Percentiles rank a stretch among this genome's conserved stretches.
Evolutionary conservation across 2,888 invertebrate species (phyloP).

Genomic region (Volucella inflata): DNA sequence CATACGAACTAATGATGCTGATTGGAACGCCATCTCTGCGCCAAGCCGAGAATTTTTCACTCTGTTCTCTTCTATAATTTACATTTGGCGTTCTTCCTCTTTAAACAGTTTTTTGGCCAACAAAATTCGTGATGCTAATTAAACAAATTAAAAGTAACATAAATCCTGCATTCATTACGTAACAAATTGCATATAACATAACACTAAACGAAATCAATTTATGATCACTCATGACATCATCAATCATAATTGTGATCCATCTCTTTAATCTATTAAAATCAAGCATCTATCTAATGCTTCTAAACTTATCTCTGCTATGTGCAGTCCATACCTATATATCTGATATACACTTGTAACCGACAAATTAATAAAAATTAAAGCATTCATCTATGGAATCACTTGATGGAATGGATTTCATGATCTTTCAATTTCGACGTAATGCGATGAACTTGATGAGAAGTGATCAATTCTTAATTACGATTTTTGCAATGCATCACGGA

Average conservation of each 20-base stretch:
- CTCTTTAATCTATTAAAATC: slow-evolving; percentile 16
- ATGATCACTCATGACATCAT: slow-evolving; percentile 21
- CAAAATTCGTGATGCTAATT: too few relatives aligned
- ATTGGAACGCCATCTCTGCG: too few relatives aligned
- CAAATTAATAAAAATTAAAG: slow-evolving; percentile 53
- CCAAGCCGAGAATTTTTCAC: too few relatives aligned
- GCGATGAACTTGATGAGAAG: slow-evolving; percentile 12
- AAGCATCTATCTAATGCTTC: slow-evolving; percentile 10
- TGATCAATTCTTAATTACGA: slow-evolving; percentile 15
- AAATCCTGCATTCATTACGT: too few relatives aligned
- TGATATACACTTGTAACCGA: slow-evolving; percentile 19
- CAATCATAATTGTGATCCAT: slow-evolving; percentile 18
- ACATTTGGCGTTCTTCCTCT: too few relatives aligned
- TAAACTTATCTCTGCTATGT: slow-evolving; percentile 20
- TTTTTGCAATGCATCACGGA: neutral
- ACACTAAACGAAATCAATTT: neutral
- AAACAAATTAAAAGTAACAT: too few relatives aligned
- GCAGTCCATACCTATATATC: slow-evolving; percentile 22
- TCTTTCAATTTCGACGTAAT: slow-evolving; percentile 16
- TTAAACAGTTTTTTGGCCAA: too few relatives aligned
- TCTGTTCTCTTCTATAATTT: too few relatives aligned
- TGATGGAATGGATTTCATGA: slow-evolving; percentile 22
- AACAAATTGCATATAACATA: neutral
- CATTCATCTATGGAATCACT: slow-evolving; percentile 7
- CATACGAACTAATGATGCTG: too few relatives aligned